Evolutionary conservation across 1,140 invertebrate genomes (phyloP).

Genomic region (Caenorhabditis brenneri): DNA sequence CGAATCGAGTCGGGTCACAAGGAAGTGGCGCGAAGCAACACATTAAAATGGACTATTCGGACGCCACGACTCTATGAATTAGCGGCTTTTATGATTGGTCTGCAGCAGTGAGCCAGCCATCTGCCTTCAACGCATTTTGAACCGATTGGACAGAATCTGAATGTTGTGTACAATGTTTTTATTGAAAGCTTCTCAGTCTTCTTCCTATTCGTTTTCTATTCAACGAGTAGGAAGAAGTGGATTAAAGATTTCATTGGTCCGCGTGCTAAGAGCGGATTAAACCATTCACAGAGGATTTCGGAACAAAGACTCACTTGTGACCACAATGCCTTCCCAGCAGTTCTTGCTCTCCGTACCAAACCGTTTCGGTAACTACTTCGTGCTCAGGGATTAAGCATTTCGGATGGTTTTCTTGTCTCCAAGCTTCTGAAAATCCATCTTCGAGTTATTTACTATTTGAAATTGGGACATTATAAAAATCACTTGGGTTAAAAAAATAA

Average conservation of each 20-base stretch:
- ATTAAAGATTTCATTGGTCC: neutral
- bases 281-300: no score
- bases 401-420: constrained; percentile 12
- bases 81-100: constrained; percentile 35
- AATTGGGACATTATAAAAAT: no score
- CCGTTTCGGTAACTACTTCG: neutral
- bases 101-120: constrained; percentile 37
- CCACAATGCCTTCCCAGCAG: constrained; percentile 19
- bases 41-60: constrained; percentile 23
- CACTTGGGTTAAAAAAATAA: no score
- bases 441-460: no score
- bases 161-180: neutral
- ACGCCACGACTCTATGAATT: constrained; percentile 37
- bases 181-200: neutral
- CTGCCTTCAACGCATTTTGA: constrained; percentile 27
- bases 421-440: constrained; percentile 20
- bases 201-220: no score
- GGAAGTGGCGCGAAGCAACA: neutral
- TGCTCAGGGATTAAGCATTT: neutral
- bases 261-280: neutral
- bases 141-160: constrained; percentile 28
- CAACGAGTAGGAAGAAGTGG: no score
- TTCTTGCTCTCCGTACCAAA: constrained; percentile 12
- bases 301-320: neutral
- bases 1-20: neutral